Evolutionary conservation across 2,797 vertebrate genomes (phyloP), one percentile per base, ranked within the genome.

Genomic region (Steatocranus sp.): DNA sequence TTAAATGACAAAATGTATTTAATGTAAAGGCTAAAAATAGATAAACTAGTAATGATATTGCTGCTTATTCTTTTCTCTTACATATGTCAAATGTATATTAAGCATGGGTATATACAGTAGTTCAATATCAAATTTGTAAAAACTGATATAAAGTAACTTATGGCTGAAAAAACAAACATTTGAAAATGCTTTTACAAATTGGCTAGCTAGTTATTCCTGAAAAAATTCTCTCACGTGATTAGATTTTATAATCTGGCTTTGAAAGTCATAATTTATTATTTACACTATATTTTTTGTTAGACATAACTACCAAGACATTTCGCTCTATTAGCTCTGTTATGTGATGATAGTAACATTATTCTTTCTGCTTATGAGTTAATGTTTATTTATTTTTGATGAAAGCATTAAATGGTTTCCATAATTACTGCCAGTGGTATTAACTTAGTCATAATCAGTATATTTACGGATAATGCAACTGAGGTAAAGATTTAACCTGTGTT

Each of bases 111-210:
- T 63, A 63, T 20, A 58, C 15, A 58, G 17, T 32, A 36, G 30
- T 63, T 36, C 34, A 61, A n/a, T 61, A 61, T 61, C 30, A 61
- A 34, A 20, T 36, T 36, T 20, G 18, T 63, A 34, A 61, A n/a
- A n/a, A 34, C 30, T 34, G 27, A 32, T 32, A 58, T 58, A 32
- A 61, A 34, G 30, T 61, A n/a, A 61, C 3, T 61, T 34, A 11
- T 61, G 17, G 56, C 56, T 61, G 27, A 2, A 32, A 58, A 32
- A 58, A 61, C 15, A 3, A 30, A 18, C 27, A 32, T 61, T 61
- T 61, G 0, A 34, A 61, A 61, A 61, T 0, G 0, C 30, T 10
- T 61, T 61, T n/a, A 61, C 1, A 61, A 20, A 61, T 20, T 0
- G 18, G 11, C 32, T 3, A 61, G 11, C 11, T 20, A 61, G 58